These are phyloP conservation scores for Trachelus stipa DNA, from an alignment of 2,888 invertebrate genomes.

Conservation along the genomic window DNA sequence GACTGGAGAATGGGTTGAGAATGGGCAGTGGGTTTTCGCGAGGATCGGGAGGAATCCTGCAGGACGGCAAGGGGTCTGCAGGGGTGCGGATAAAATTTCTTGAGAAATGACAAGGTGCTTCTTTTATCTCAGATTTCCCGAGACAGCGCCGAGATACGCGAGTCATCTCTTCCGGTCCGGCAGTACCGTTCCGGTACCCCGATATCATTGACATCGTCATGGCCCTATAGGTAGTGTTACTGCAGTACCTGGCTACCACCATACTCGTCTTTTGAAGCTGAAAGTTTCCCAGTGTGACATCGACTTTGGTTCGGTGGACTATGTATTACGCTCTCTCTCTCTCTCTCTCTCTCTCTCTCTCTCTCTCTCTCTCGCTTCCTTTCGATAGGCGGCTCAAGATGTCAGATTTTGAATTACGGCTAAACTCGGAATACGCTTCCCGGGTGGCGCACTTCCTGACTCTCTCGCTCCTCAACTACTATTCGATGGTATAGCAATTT, in stretches of 20 bases:
- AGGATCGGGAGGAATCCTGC: not conserved
- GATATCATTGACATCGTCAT: not conserved
- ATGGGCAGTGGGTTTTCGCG: not conserved
- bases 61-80: not conserved
- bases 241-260: too few species aligned
- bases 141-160: constrained; percentile 18
- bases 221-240: not conserved
- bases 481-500: not conserved
- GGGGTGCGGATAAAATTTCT: not conserved
- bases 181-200: constrained; percentile 15
- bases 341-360: not conserved
- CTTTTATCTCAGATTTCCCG: constrained; percentile 37
- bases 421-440: constrained; percentile 20
- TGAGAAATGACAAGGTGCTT: constrained; percentile 37
- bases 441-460: not conserved
- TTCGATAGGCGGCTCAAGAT: not conserved
- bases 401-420: constrained; percentile 31
- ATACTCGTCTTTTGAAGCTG: too few species aligned
- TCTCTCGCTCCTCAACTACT: not conserved
- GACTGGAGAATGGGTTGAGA: not conserved
- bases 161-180: constrained; percentile 34
- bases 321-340: not conserved
- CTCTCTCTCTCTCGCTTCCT: not conserved
- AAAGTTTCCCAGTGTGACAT: too few species aligned
- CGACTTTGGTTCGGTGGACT: too few species aligned